phyloP scores from a whole-genome alignment of 1,140 invertebrate species.

The Goniozus legneri region DNA sequence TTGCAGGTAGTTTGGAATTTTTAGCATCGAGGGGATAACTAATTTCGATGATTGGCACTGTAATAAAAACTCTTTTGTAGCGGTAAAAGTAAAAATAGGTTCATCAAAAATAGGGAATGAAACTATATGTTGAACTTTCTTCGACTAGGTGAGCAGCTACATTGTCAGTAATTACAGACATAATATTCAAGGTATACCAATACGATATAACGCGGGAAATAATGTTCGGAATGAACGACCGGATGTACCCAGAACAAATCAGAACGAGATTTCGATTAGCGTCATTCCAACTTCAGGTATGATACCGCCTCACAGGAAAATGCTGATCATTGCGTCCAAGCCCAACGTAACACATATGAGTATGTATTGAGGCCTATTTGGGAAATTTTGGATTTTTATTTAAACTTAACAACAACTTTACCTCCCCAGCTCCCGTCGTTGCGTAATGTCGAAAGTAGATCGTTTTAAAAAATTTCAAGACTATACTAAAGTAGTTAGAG shows the following conservation, averaged over 20 bases:
- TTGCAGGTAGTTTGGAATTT: background rate
- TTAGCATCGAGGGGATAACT: too few relatives aligned
- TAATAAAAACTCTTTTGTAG: too few relatives aligned
- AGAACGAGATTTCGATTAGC: slow-evolving; percentile 42
- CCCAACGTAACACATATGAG: slow-evolving; percentile 33
- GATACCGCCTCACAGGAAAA: slow-evolving; percentile 37
- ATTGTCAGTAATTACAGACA: slow-evolving; percentile 39
- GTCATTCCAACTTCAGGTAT: slow-evolving; percentile 38
- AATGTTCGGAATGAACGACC: slow-evolving; percentile 17
- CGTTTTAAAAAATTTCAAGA: too few relatives aligned
- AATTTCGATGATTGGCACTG: too few relatives aligned
- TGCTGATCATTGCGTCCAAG: slow-evolving; percentile 36
- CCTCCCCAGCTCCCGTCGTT: slow-evolving; percentile 37
- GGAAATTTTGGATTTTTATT: background rate
- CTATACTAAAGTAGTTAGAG: too few relatives aligned
- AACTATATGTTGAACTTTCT: too few relatives aligned
- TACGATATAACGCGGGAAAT: slow-evolving; percentile 13
- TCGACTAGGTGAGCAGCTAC: slow-evolving; percentile 37
- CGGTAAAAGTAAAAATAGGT: too few relatives aligned
- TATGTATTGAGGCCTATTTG: slow-evolving; percentile 21
- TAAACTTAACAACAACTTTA: background rate
- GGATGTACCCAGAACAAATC: slow-evolving; percentile 10
- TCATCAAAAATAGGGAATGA: too few relatives aligned
- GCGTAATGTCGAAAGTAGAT: slow-evolving; percentile 27
- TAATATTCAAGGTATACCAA: slow-evolving; percentile 28